Evolutionary conservation across 1,140 invertebrate genomes (phyloP), one percentile per base, ranked within the genome.

Genomic region (Drosophila paulistorum): DNA sequence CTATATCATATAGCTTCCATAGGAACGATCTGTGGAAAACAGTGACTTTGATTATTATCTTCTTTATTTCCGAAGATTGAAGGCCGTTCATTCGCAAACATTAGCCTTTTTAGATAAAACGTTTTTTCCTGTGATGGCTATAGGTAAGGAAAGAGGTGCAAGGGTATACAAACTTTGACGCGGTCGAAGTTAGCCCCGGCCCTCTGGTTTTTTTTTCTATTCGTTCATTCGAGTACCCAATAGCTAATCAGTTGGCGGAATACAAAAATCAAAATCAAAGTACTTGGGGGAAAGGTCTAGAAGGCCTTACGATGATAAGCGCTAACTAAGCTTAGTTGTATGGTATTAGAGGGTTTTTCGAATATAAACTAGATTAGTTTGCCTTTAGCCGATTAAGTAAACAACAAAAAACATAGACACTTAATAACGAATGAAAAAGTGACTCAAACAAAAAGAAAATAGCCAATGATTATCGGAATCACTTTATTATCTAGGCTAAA

Each of bases 351-450:
- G 45, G 14, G 45, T 2, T 9, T 51, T 51, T 51, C 2, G 17
- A 11, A 51, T 23, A 51, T 51, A 20, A 51, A 51, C 45, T 51
- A 51, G 45, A 51, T 51, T 51, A 51, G 45, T 51, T 23, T 23
- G 9, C 17, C 14, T 30, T 30, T 30, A 30, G 30, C 2, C 7
- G 45, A 48, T 48, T 20, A 17, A 17, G 14, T 48, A 20, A 48
- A 23, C 20, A 20, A 10, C 1, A 45, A 45, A 17, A 17, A 17
- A 17, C 17, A 17, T 17, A 17, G 0, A 20, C 17, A 48, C 13
- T 48, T 20, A 48, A 17, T 23, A 11, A 23, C 42, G 6, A 17
- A 6, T 14, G 2, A n/a, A 42, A 42, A n/a, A 42, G n/a, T 42
- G 13, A 42, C 6, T 42, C 42, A 14, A 14, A 17, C 17, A 11